Base-by-base conservation (phyloP, 2,113 vertebrate genomes). In the Apodemus speciosus region DNA sequence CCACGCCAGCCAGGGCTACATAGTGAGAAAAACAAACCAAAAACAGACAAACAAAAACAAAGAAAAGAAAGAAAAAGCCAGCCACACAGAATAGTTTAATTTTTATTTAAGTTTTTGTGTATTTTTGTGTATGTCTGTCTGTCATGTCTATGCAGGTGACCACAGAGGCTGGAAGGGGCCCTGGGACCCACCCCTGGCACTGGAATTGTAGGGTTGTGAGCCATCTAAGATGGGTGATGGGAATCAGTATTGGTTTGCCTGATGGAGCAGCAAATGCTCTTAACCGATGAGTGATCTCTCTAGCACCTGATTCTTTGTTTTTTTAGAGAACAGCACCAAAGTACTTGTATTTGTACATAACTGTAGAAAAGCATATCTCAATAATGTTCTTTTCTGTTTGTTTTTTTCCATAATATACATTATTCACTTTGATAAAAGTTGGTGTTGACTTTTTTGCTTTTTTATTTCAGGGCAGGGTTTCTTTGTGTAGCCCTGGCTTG, bases 381-480 rank as follows among this genome's bases (percentile, higher is more conserved):
- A 38, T 76, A 40, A 79, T 68, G 16, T 35, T 35, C 38, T 56
- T 84, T 38, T 68, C 84, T 91, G 32, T 91, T 58, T 64, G n/a
- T n/a, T 77, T 88, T 38, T 94, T 69, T 46, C 56, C 38, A 69
- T 4, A 25, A 16, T 15, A 43, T 38, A 21, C 58, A 76, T 64
- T 86, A 58, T 62, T 62, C 93, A 62, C 79, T 94, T 93, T 89
- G 58, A 18, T 79, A 51, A 56, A 93, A 90, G 25, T 84, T 64
- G 18, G 11, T 69, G 35, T 58, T 95, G 30, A 64, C 25, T 64
- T 27, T 62, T 27, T 64, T 62, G 3, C 6, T 46, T 46, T 46
- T 3, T 46, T 58, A n/a, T 30, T 27, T 27, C 60, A 60, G 23
- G 58, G 58, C 25, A 62, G 18, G 60, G 60, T 27, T 62, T 62